A percentile compares a stretch with the other conserved stretches of the same genome.
phyloP scores from a whole-genome alignment of 2,113 vertebrate genomes.

The Hemiscyllium ocellatum region DNA sequence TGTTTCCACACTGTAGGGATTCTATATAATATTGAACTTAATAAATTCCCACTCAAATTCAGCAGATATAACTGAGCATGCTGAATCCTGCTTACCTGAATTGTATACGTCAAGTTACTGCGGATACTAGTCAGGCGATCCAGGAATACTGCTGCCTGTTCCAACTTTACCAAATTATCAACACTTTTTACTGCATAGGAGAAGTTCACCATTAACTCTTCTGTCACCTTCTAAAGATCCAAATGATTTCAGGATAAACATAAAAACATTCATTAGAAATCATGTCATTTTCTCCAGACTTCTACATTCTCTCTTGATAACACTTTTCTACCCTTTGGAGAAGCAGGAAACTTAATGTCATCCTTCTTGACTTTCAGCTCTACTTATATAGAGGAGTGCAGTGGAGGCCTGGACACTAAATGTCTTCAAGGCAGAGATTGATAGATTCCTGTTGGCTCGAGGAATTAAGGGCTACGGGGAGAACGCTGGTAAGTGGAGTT shows the following conservation, averaged over 20 bases:
- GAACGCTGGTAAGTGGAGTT: too few relatives aligned
- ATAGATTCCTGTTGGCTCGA: too few relatives aligned
- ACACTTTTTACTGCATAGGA: background rate
- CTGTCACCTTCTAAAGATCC: background rate
- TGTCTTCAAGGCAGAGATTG: too few relatives aligned
- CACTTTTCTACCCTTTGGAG: background rate
- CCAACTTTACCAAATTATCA: background rate
- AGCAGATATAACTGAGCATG: background rate
- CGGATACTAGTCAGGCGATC: background rate
- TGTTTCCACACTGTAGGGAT: too few relatives aligned
- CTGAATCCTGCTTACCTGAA: background rate
- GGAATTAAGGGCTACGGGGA: too few relatives aligned
- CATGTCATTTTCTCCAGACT: background rate
- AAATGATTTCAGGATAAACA: background rate
- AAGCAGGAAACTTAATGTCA: background rate
- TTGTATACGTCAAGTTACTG: background rate
- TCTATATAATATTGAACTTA: background rate
- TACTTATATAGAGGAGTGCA: too few relatives aligned
- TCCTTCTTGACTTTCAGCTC: background rate
- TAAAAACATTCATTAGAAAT: conserved; percentile 1
- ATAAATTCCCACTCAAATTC: background rate
- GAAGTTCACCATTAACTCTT: background rate
- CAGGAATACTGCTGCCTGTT: background rate
- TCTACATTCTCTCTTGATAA: background rate
- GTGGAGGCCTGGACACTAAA: too few relatives aligned